Conservation (phyloP, 1,140 invertebrate genomes). For the Tenebrio molitor region DNA sequence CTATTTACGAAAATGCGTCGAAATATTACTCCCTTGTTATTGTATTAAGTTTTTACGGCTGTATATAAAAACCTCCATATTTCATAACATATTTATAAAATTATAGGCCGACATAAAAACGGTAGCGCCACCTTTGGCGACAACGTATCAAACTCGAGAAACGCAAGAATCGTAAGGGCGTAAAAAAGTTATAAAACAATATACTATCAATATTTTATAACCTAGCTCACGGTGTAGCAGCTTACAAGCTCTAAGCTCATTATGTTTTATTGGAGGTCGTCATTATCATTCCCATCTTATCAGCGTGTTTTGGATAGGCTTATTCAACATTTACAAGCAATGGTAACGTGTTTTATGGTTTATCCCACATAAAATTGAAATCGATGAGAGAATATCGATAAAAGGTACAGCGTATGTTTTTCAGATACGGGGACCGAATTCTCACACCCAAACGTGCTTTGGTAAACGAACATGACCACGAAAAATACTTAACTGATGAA, state of each 20-base stretch:
- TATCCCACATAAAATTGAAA: slow-evolving; percentile 16
- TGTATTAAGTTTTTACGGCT: slow-evolving; percentile 29
- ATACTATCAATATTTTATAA: slow-evolving; percentile 32
- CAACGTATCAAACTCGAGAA: slow-evolving; percentile 10
- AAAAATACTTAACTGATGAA: too few relatives aligned
- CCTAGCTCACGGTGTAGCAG: slow-evolving; percentile 3
- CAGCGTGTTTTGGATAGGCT: neutral
- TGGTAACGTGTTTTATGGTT: slow-evolving; percentile 12
- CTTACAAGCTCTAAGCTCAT: slow-evolving; percentile 37
- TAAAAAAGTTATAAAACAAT: slow-evolving; percentile 47
- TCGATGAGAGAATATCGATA: too few relatives aligned
- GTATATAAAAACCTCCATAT: slow-evolving; percentile 14
- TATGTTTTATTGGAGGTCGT: slow-evolving; percentile 9
- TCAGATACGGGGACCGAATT: neutral
- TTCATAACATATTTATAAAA: slow-evolving; percentile 28
- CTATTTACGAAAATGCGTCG: slow-evolving; percentile 25
- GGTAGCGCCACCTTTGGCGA: neutral
- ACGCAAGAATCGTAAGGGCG: slow-evolving; percentile 7
- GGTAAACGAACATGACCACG: too few relatives aligned
- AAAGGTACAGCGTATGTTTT: neutral
- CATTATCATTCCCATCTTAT: slow-evolving; percentile 28
- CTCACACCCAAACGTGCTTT: neutral
- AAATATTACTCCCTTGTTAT: slow-evolving; percentile 33
- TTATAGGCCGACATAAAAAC: slow-evolving; percentile 1
- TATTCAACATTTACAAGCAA: slow-evolving; percentile 21